These are phyloP conservation scores for Nebria salina DNA, from an alignment of 2,888 invertebrate genomes.

Conservation along the genomic window DNA sequence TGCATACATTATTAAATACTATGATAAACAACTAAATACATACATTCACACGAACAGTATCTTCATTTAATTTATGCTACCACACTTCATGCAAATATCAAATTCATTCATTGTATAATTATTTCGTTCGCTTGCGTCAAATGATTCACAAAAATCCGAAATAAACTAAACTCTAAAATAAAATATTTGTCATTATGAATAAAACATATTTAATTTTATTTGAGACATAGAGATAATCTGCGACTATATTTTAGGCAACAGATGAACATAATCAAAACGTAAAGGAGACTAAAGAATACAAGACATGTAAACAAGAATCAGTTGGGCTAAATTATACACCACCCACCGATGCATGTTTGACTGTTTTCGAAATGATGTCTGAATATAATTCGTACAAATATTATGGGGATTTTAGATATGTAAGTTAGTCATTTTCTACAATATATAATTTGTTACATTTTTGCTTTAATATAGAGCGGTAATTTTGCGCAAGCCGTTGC, in stretches of 20 bases:
- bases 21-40: too few species aligned
- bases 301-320: slow-evolving; percentile 25
- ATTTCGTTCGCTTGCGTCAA: too few species aligned
- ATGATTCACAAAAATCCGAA: too few species aligned
- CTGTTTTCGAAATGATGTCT: background rate
- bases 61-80: too few species aligned
- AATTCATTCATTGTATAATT: too few species aligned
- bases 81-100: too few species aligned
- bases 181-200: too few species aligned
- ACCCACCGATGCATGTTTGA: slow-evolving; percentile 23
- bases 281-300: slow-evolving; percentile 9
- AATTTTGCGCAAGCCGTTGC: background rate
- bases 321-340: slow-evolving; percentile 28
- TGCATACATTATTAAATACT: too few species aligned
- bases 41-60: too few species aligned
- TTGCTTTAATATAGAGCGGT: background rate
- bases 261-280: slow-evolving; percentile 7
- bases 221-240: too few species aligned
- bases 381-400: background rate
- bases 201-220: too few species aligned
- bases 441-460: background rate
- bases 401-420: slow-evolving; percentile 15
- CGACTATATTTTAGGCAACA: background rate
- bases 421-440: background rate
- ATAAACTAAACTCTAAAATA: too few species aligned